Conservation (phyloP, 2,888 invertebrate genomes). For the Craniophora ligustri region DNA sequence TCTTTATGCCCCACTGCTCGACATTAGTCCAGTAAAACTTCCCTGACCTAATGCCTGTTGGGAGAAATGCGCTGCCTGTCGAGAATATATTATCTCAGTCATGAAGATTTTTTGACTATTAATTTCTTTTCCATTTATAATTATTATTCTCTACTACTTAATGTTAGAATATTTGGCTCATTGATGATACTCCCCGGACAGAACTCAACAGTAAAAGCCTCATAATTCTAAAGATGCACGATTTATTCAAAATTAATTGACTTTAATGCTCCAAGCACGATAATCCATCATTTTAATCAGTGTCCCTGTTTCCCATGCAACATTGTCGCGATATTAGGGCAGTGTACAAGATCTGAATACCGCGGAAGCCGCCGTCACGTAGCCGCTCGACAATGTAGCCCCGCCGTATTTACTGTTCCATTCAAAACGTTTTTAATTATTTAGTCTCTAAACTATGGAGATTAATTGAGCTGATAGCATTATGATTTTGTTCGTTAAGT, state of each 20-base stretch:
- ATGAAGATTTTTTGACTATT: no score
- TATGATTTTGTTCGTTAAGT: constrained; percentile 48
- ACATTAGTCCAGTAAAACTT: no score
- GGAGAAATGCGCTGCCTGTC: no score
- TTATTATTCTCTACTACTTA: no score
- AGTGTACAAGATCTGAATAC: constrained; percentile 58
- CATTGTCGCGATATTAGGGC: constrained; percentile 46
- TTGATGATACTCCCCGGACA: no score
- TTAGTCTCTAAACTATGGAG: constrained; percentile 60
- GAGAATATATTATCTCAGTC: no score
- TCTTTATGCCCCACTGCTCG: no score
- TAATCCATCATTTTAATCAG: not conserved
- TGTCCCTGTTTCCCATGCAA: not conserved
- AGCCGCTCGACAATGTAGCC: constrained; percentile 61
- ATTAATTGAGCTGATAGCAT: constrained; percentile 69
- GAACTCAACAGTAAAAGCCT: no score
- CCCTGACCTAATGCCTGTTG: no score
- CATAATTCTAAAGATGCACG: no score
- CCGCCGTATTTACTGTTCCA: constrained; percentile 72
- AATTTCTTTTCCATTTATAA: no score
- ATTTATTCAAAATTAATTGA: not conserved
- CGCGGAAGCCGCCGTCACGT: constrained; percentile 69
- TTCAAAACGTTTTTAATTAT: constrained; percentile 77
- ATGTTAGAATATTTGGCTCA: no score
- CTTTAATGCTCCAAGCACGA: not conserved